phyloP scores from a whole-genome alignment of 2,888 invertebrate genomes.

The Athalia cordata region DNA sequence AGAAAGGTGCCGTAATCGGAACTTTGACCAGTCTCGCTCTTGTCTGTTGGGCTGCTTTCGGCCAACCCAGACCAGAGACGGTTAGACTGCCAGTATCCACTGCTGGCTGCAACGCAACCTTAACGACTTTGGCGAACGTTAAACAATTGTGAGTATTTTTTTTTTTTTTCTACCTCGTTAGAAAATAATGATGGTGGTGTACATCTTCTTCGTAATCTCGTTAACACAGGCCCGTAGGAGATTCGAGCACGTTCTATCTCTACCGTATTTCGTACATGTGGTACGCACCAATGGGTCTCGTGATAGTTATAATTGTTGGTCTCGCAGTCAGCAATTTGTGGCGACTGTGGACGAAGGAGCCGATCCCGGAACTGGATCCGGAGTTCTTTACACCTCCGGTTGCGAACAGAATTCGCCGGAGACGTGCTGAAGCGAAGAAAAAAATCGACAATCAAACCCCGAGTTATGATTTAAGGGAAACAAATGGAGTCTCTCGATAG shows the following conservation, averaged over 20 bases:
- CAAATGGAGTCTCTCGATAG: not conserved
- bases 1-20: slow-evolving; percentile 64
- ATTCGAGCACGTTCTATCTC: slow-evolving; percentile 77
- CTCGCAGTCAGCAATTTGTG: slow-evolving; percentile 74
- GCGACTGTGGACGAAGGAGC: slow-evolving; percentile 64
- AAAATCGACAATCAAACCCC: slow-evolving; percentile 63
- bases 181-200: not conserved
- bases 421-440: slow-evolving; percentile 55
- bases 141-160: slow-evolving; percentile 34
- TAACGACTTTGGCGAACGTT: slow-evolving; percentile 35
- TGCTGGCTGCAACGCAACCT: slow-evolving; percentile 54
- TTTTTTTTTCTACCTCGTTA: not conserved
- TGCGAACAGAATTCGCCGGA: slow-evolving; percentile 72
- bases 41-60: slow-evolving; percentile 60
- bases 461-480: slow-evolving; percentile 54
- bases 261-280: slow-evolving; percentile 85
- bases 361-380: slow-evolving; percentile 73
- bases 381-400: slow-evolving; percentile 78
- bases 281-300: slow-evolving; percentile 78
- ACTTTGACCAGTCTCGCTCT: slow-evolving; percentile 54
- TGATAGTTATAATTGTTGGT: slow-evolving; percentile 75
- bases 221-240: slow-evolving; percentile 44
- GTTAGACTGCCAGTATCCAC: slow-evolving; percentile 56
- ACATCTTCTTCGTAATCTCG: slow-evolving; percentile 28
- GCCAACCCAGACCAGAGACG: slow-evolving; percentile 57